Evolutionary conservation across 2,797 vertebrate genomes (phyloP).

Genomic region (Chelmon rostratus): DNA sequence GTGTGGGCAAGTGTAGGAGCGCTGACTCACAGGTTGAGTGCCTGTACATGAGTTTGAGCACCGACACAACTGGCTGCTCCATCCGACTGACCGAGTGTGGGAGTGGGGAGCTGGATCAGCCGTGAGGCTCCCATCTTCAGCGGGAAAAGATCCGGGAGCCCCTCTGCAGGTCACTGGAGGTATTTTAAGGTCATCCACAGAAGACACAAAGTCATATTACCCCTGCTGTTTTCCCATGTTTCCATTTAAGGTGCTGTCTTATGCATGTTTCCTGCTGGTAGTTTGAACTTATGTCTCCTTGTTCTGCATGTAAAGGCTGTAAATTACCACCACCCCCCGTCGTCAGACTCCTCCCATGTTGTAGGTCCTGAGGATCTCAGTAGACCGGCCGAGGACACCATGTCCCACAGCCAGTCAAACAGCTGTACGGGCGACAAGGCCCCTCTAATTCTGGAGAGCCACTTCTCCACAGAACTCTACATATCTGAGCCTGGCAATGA

Average conservation of each 20-base stretch:
- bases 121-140: neutral
- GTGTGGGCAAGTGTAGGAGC: conserved; percentile 43
- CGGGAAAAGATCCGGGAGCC: conserved; percentile 16
- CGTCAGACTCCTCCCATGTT: conserved; percentile 52
- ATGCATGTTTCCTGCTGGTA: neutral
- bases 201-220: neutral
- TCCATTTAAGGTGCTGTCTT: conserved; percentile 19
- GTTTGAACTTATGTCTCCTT: neutral
- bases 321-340: neutral
- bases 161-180: conserved; percentile 30
- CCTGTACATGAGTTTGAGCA: conserved; percentile 41
- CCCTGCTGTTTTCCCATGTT: neutral
- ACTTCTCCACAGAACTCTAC: conserved; percentile 79
- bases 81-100: neutral
- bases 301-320: neutral
- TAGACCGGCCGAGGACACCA: conserved; percentile 57
- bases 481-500: conserved; percentile 76
- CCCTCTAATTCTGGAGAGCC: conserved; percentile 78
- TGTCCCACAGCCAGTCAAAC: conserved; percentile 83
- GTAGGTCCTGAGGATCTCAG: conserved; percentile 49
- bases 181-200: conserved; percentile 42
- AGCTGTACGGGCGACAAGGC: conserved; percentile 76
- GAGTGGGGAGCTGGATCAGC: conserved; percentile 19
- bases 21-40: conserved; percentile 69
- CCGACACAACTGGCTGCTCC: conserved; percentile 43